phyloP scores from a whole-genome alignment of 2,797 vertebrate species.

The Diceros bicornis region DNA sequence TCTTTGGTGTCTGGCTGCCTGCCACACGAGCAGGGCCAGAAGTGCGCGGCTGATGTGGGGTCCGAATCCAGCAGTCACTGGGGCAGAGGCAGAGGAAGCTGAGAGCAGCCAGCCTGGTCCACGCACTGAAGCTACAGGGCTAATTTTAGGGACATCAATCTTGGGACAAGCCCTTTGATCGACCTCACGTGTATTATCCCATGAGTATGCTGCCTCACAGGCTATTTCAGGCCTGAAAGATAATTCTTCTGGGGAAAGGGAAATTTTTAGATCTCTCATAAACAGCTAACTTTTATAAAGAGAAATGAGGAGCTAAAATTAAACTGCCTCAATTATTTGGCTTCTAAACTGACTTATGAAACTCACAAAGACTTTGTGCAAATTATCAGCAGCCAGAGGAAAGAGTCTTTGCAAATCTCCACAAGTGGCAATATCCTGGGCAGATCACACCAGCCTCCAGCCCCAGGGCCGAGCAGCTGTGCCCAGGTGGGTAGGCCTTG shows the following conservation, averaged over 20 bases:
- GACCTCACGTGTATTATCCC: background rate
- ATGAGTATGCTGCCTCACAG: background rate
- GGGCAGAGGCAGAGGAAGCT: background rate
- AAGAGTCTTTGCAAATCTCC: background rate
- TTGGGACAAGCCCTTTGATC: slow-evolving; percentile 21
- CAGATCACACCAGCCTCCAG: background rate
- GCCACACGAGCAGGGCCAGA: background rate
- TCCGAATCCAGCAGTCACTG: background rate
- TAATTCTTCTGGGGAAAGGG: slow-evolving; percentile 46
- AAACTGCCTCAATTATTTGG: slow-evolving; percentile 71
- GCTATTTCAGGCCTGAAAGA: slow-evolving; percentile 55
- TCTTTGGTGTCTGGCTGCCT: fast-evolving
- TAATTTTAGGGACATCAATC: slow-evolving; percentile 33
- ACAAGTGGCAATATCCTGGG: fast-evolving
- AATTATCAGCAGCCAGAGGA: background rate
- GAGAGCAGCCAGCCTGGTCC: background rate
- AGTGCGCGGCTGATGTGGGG: fast-evolving
- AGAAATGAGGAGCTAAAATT: slow-evolving; percentile 76
- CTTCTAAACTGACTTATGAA: slow-evolving; percentile 66
- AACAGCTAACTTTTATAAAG: slow-evolving; percentile 67
- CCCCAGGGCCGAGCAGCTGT: background rate
- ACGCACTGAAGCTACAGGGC: background rate
- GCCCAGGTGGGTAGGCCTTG: fast-evolving
- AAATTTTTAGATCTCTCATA: slow-evolving; percentile 66
- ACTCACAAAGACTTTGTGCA: slow-evolving; percentile 39